phyloP scores from a whole-genome alignment of 2,888 invertebrate genomes.

The Lycocerus yunnanus region DNA sequence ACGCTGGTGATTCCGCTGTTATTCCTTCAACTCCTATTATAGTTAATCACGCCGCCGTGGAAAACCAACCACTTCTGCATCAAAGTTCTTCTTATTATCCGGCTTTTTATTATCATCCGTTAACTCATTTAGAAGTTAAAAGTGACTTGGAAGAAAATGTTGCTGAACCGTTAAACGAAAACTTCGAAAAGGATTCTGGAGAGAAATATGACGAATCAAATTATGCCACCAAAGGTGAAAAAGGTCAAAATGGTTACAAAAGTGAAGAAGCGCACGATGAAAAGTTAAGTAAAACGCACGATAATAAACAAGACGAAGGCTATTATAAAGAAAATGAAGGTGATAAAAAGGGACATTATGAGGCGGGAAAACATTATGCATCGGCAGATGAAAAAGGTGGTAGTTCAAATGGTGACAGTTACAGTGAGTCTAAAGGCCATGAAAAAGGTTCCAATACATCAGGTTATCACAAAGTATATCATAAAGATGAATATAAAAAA shows the following conservation, averaged over 20 bases:
- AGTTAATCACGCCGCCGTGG: constrained; percentile 46
- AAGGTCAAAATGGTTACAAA: constrained; percentile 62
- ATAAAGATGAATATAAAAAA: constrained; percentile 79
- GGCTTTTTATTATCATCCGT: not conserved
- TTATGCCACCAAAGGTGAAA: constrained; percentile 60
- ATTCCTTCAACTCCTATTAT: constrained; percentile 36
- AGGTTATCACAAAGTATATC: constrained; percentile 74
- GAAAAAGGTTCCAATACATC: constrained; percentile 73
- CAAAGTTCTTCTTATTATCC: constrained; percentile 16
- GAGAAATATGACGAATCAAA: constrained; percentile 58
- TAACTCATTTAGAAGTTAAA: not conserved
- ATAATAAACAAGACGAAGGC: constrained; percentile 60
- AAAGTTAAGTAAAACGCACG: constrained; percentile 62
- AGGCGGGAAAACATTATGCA: constrained; percentile 61
- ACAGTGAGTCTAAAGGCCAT: constrained; percentile 61
- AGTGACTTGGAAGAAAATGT: not conserved
- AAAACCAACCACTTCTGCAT: constrained; percentile 40
- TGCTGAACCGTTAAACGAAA: constrained; percentile 5
- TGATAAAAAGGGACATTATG: constrained; percentile 60
- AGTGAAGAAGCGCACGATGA: constrained; percentile 61
- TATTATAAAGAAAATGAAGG: constrained; percentile 61
- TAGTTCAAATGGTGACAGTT: constrained; percentile 62
- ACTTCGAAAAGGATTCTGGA: constrained; percentile 30
- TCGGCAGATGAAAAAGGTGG: constrained; percentile 60
- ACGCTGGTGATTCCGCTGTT: constrained; percentile 47